A percentile compares a stretch with the other conserved stretches of the same genome.
Evolutionary conservation across 37 sponge, comb jelly and placozoan species (phyloP).

Genomic region (Geodia barretti): DNA sequence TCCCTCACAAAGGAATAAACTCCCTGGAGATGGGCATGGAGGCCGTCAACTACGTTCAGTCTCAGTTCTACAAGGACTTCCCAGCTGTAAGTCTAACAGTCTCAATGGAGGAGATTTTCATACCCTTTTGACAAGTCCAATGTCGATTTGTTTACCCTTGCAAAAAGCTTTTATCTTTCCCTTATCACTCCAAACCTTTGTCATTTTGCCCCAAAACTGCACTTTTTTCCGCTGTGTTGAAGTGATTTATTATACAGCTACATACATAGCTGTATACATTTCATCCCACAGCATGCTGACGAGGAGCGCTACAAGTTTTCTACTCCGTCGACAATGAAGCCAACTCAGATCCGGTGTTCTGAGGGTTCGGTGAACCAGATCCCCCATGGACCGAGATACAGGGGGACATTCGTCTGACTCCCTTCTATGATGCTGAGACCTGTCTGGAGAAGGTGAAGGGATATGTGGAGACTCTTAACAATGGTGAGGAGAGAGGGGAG

Average conservation of each 20-base stretch:
- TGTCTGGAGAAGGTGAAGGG: constrained; percentile 29
- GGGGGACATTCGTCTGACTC: constrained; percentile 64
- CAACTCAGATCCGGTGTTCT: constrained; percentile 42
- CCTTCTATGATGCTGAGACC: constrained; percentile 49
- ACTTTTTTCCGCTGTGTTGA: too few species aligned
- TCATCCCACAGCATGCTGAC: constrained; percentile 24
- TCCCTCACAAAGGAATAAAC: constrained; percentile 85
- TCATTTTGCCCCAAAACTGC: too few species aligned
- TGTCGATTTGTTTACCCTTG: too few species aligned
- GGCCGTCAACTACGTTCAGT: constrained; percentile 49
- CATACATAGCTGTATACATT: constrained; percentile 4
- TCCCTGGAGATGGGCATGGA: constrained; percentile 65
- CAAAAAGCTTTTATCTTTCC: too few species aligned
- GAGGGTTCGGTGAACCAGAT: constrained; percentile 65
- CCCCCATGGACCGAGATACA: constrained; percentile 45
- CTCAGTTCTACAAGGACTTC: constrained; percentile 68
- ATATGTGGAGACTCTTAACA: constrained; percentile 44
- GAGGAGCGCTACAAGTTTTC: constrained; percentile 50
- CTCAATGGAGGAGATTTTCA: background rate
- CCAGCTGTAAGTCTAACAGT: constrained; percentile 49
- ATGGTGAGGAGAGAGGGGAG: too few species aligned
- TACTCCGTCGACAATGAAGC: constrained; percentile 68
- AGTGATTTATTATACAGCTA: too few species aligned
- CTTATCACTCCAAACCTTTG: background rate
- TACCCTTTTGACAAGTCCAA: too few species aligned